phyloP scores from a whole-genome alignment of 2,888 invertebrate genomes.

The Aspidiotus destructor region DNA sequence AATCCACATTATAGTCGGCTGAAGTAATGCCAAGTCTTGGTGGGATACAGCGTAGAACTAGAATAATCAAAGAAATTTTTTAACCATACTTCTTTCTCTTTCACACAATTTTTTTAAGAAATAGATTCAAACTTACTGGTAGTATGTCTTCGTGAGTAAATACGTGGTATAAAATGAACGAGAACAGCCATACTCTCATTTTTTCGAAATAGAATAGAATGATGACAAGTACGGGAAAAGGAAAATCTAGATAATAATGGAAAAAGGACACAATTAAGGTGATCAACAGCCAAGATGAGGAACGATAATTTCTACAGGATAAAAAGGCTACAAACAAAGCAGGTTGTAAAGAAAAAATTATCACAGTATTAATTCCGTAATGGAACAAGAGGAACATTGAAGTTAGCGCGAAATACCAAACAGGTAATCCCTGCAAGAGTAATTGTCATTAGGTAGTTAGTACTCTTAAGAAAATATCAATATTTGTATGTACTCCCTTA shows the following conservation, averaged over 20 bases:
- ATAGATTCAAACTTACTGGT: background rate
- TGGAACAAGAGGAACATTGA: slow-evolving; percentile 7
- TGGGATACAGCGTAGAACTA: slow-evolving; percentile 44
- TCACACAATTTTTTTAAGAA: background rate
- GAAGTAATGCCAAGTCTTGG: slow-evolving; percentile 49
- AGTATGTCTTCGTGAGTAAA: background rate
- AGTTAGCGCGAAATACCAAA: slow-evolving; percentile 24
- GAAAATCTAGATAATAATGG: no score
- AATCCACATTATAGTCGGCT: slow-evolving; percentile 51
- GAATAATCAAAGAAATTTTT: slow-evolving; percentile 36
- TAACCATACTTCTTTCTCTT: background rate
- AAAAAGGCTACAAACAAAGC: slow-evolving; percentile 46
- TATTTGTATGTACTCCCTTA: no score
- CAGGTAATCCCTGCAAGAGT: slow-evolving; percentile 27
- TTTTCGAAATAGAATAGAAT: no score
- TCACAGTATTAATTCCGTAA: background rate
- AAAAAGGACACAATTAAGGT: no score
- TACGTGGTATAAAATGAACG: background rate
- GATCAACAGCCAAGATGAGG: no score
- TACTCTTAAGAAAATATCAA: no score
- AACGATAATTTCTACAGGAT: slow-evolving; percentile 44
- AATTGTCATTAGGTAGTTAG: slow-evolving; percentile 23
- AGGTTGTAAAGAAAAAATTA: slow-evolving; percentile 41
- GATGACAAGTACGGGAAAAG: no score
- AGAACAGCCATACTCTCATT: slow-evolving; percentile 38